These are phyloP conservation scores for Hemicrepidius hirtus DNA, from an alignment of 2,888 invertebrate species.

Conservation along the genomic window DNA sequence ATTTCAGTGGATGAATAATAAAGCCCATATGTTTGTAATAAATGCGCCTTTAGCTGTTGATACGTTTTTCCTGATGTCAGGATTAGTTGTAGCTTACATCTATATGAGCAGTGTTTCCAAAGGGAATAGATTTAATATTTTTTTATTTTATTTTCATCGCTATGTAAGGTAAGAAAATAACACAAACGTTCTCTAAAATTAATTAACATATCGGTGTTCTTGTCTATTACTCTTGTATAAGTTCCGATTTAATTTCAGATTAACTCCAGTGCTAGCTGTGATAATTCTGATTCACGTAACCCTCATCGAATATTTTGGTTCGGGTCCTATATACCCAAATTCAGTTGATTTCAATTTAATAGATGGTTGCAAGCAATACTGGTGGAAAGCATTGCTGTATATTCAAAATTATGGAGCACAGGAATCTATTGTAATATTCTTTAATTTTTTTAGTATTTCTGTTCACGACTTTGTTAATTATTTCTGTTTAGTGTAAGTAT, in stretches of 20 bases:
- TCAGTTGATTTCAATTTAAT: not conserved
- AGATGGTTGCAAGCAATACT: not conserved
- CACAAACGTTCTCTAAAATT: no score
- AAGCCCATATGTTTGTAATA: slow-evolving; percentile 51
- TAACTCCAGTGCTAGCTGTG: slow-evolving; percentile 1
- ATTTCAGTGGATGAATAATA: slow-evolving; percentile 48
- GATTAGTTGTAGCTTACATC: slow-evolving; percentile 74
- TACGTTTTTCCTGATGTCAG: slow-evolving; percentile 79
- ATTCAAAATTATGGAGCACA: not conserved
- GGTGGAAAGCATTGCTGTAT: slow-evolving; percentile 1
- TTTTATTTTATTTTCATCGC: slow-evolving; percentile 69
- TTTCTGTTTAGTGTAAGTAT: no score
- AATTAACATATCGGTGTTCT: no score
- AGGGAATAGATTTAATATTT: slow-evolving; percentile 64
- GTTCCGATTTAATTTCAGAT: no score
- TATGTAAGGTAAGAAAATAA: slow-evolving; percentile 71
- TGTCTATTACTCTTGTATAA: no score
- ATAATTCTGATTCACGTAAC: slow-evolving; percentile 45
- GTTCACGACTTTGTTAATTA: no score
- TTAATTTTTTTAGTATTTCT: no score
- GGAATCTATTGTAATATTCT: not conserved
- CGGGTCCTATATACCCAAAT: not conserved
- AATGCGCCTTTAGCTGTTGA: slow-evolving; percentile 65
- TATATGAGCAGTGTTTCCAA: slow-evolving; percentile 64
- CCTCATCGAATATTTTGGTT: not conserved